A percentile compares a stretch with the other conserved stretches of the same genome.
Conservation (phyloP, 1,140 invertebrate genomes). For the Ceratina australensis region DNA sequence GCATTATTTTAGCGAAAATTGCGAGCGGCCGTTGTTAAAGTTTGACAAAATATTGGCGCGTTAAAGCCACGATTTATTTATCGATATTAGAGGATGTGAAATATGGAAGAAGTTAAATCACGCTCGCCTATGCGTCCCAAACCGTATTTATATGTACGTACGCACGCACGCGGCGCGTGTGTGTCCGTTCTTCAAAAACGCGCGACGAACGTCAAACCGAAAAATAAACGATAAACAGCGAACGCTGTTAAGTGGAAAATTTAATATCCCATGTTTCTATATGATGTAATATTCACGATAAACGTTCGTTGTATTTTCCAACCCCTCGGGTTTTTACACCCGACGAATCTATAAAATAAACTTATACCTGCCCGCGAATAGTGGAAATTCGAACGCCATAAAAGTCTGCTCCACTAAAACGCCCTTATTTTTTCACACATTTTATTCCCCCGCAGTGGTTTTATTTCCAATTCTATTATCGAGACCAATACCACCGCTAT, state of each 20-base stretch:
- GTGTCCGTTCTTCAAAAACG: constrained; percentile 35
- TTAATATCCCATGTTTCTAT: constrained; percentile 44
- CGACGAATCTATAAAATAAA: constrained; percentile 32
- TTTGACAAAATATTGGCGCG: constrained; percentile 39
- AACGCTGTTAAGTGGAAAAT: constrained; percentile 45
- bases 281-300: constrained; percentile 44
- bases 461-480: constrained; percentile 16
- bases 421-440: background rate
- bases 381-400: constrained; percentile 14
- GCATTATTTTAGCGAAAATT: constrained; percentile 36
- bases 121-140: constrained; percentile 4
- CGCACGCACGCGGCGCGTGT: no score
- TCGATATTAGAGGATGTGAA: constrained; percentile 41
- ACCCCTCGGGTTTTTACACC: constrained; percentile 7
- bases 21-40: constrained; percentile 1
- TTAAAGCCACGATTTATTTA: constrained; percentile 43
- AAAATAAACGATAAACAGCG: constrained; percentile 42
- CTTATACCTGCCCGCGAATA: background rate
- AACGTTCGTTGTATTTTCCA: constrained; percentile 38
- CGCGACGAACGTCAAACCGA: constrained; percentile 18
- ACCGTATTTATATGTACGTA: background rate
- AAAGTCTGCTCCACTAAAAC: constrained; percentile 18
- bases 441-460: background rate
- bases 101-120: constrained; percentile 46
- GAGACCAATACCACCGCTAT: constrained; percentile 3